These are phyloP conservation scores for Aphidius colemani DNA, from an alignment of 2,888 invertebrate species.

Conservation along the genomic window DNA sequence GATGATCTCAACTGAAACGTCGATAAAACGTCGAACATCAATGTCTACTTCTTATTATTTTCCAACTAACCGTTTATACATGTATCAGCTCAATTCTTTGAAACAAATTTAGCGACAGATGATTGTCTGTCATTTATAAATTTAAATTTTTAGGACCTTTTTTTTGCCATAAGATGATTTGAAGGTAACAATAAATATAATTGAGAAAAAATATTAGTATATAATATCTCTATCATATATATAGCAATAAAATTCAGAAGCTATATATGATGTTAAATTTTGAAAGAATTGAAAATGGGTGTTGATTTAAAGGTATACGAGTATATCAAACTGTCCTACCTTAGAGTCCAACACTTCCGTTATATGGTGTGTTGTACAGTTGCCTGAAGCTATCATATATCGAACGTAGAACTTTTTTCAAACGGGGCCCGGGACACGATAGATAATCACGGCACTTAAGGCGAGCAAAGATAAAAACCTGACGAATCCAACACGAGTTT, in stretches of 20 bases:
- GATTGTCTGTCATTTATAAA: too few relatives aligned
- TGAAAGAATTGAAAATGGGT: background rate
- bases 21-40: constrained; percentile 50
- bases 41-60: constrained; percentile 39
- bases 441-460: constrained; percentile 50
- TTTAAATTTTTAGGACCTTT: too few relatives aligned
- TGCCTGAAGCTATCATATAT: constrained; percentile 24
- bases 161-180: background rate
- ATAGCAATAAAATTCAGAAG: too few relatives aligned
- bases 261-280: too few relatives aligned
- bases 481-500: constrained; percentile 30
- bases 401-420: constrained; percentile 27
- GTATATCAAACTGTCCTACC: constrained; percentile 10
- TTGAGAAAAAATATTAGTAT: too few relatives aligned
- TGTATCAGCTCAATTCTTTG: background rate
- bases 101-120: too few relatives aligned
- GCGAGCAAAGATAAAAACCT: constrained; percentile 43
- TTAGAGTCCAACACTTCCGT: constrained; percentile 23
- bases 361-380: background rate
- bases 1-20: constrained; percentile 51
- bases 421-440: constrained; percentile 33
- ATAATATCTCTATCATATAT: background rate
- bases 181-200: too few relatives aligned
- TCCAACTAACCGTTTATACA: background rate
- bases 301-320: constrained; percentile 11